These are phyloP conservation scores for Xenopus laevis DNA, from an alignment of 2,113 vertebrate species.

Conservation along the genomic window DNA sequence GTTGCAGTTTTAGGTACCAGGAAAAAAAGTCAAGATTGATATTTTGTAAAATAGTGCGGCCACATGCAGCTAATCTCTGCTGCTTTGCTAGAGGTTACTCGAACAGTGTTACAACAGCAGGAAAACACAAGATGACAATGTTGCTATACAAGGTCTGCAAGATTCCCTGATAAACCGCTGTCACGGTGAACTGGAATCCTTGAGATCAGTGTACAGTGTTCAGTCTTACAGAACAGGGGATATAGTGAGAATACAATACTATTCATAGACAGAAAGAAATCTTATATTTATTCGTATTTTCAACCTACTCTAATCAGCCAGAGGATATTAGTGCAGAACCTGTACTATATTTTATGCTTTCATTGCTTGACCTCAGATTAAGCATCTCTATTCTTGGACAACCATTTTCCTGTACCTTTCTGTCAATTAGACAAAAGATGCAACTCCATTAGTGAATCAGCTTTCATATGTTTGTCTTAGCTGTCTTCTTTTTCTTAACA, in stretches of 20 bases:
- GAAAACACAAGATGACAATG: constrained; percentile 30
- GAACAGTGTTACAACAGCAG: constrained; percentile 6
- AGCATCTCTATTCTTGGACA: constrained; percentile 27
- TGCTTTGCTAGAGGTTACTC: constrained; percentile 12
- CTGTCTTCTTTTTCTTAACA: constrained; percentile 22
- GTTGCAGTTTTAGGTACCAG: not conserved
- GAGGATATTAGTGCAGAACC: not conserved
- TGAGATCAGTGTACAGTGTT: not conserved
- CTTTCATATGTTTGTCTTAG: constrained; percentile 26
- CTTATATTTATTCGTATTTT: constrained; percentile 12
- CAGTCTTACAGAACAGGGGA: not conserved
- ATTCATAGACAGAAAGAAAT: constrained; percentile 10
- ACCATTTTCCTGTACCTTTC: constrained; percentile 18
- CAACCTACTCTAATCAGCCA: constrained; percentile 26
- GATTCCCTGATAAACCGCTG: constrained; percentile 21
- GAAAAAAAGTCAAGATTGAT: not conserved
- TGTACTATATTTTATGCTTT: constrained; percentile 25
- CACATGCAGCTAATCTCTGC: constrained; percentile 8
- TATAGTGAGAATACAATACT: constrained; percentile 9
- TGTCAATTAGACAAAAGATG: constrained; percentile 30
- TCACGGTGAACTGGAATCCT: not conserved
- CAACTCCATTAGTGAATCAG: constrained; percentile 43
- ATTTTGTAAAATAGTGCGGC: not conserved
- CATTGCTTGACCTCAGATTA: constrained; percentile 16
- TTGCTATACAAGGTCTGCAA: constrained; percentile 6